Evolutionary conservation across 2,113 vertebrate genomes (phyloP).

Genomic region (Thermophis baileyi): DNA sequence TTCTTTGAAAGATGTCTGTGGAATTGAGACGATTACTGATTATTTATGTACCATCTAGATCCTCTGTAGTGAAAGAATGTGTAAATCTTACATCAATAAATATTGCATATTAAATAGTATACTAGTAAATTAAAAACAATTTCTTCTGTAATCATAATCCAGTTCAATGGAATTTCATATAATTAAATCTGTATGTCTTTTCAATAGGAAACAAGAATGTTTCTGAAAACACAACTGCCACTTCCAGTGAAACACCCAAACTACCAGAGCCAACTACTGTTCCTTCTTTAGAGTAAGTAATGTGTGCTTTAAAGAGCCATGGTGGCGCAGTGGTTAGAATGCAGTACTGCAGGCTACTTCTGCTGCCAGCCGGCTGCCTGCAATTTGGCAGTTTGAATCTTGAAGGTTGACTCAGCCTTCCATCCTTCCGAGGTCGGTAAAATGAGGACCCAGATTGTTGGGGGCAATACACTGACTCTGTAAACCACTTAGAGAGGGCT

Average conservation of each 20-base stretch:
- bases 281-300: conserved; percentile 78
- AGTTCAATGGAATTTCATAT: not conserved
- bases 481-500: too few relatives aligned
- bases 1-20: not conserved
- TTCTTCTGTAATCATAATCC: not conserved
- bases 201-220: conserved; percentile 70
- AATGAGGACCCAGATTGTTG: too few relatives aligned
- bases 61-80: not conserved
- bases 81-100: not conserved
- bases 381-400: too few relatives aligned
- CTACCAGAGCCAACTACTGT: conserved; percentile 64
- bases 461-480: too few relatives aligned
- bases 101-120: not conserved
- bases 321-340: too few relatives aligned
- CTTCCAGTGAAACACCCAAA: conserved; percentile 58
- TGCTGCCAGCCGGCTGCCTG: too few relatives aligned
- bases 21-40: not conserved
- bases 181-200: conserved; percentile 15
- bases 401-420: too few relatives aligned
- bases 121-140: not conserved
- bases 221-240: conserved; percentile 68
- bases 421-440: too few relatives aligned
- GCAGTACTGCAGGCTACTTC: too few relatives aligned
- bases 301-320: not conserved
- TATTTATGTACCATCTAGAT: not conserved